These are phyloP conservation scores for Lithobates sylvaticus DNA, from an alignment of 2,797 vertebrate species.

Conservation along the genomic window DNA sequence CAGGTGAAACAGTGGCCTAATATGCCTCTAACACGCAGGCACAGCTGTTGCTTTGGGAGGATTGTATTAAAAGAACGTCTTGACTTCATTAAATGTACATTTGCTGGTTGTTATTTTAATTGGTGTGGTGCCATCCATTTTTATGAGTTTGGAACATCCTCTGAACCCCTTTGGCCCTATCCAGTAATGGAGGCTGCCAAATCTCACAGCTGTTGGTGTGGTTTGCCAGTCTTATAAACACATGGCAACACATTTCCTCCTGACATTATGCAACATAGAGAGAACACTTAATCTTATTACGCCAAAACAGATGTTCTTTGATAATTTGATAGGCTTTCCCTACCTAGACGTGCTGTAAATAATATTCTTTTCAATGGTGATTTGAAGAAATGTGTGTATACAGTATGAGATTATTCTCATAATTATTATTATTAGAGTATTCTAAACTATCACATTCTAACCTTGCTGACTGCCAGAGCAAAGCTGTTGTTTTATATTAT, in stretches of 20 bases:
- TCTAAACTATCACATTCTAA: slow-evolving; percentile 14
- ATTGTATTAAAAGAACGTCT: slow-evolving; percentile 76
- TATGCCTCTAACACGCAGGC: slow-evolving; percentile 12
- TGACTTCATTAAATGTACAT: slow-evolving; percentile 77
- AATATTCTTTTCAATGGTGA: slow-evolving; percentile 18
- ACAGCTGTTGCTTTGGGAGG: slow-evolving; percentile 25
- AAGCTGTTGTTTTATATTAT: not conserved
- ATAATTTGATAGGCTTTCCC: not conserved
- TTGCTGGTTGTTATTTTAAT: slow-evolving; percentile 77
- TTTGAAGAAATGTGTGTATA: slow-evolving; percentile 2
- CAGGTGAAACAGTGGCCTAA: slow-evolving; percentile 9
- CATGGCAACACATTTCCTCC: slow-evolving; percentile 44
- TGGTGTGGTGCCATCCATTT: slow-evolving; percentile 68
- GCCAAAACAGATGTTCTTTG: slow-evolving; percentile 49
- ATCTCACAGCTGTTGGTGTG: slow-evolving; percentile 54
- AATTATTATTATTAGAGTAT: too few species aligned
- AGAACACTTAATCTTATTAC: slow-evolving; percentile 56
- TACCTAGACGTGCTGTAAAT: not conserved
- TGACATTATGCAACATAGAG: slow-evolving; percentile 38
- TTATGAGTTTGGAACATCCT: slow-evolving; percentile 65
- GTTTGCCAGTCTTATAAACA: slow-evolving; percentile 43
- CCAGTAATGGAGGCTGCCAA: slow-evolving; percentile 57
- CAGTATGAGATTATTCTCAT: not conserved
- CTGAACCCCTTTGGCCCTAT: slow-evolving; percentile 54
- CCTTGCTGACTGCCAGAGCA: not conserved